Evolutionary conservation across 2,888 invertebrate genomes (phyloP).

Genomic region (Corbicula japonica): DNA sequence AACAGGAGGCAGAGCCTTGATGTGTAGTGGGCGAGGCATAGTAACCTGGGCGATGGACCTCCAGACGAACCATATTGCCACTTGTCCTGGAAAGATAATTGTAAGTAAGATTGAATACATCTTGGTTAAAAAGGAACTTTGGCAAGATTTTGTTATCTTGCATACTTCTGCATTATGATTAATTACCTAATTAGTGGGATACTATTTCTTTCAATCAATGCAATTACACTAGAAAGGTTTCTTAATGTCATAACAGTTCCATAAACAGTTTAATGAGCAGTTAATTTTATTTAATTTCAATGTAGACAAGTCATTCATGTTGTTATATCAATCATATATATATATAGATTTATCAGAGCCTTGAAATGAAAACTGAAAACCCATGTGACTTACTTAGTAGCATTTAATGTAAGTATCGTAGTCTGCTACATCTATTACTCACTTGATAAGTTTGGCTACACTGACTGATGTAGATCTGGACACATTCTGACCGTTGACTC

Average conservation of each 20-base stretch:
- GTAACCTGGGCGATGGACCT: conserved; percentile 55
- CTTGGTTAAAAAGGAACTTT: background rate
- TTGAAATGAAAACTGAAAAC: background rate
- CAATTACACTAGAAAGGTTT: background rate
- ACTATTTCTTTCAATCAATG: background rate
- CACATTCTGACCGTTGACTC: conserved; percentile 84
- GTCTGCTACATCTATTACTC: conserved; percentile 49
- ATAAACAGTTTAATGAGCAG: background rate
- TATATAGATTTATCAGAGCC: background rate
- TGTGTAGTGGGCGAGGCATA: conserved; percentile 24
- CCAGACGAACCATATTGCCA: conserved; percentile 49
- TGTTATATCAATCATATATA: background rate
- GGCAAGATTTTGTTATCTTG: background rate
- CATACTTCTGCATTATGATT: background rate
- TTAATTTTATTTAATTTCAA: background rate
- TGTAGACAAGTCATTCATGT: background rate
- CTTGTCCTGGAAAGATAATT: conserved; percentile 49
- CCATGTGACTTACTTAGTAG: no score
- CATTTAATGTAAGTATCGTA: background rate
- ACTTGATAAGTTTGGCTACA: conserved; percentile 83
- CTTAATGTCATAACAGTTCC: background rate
- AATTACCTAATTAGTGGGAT: conserved; percentile 1
- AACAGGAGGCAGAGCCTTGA: background rate
- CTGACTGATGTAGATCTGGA: conserved; percentile 82
- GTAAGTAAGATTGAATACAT: background rate